Conservation (phyloP, 2,113 vertebrate species). For the Gambusia holbrooki region DNA sequence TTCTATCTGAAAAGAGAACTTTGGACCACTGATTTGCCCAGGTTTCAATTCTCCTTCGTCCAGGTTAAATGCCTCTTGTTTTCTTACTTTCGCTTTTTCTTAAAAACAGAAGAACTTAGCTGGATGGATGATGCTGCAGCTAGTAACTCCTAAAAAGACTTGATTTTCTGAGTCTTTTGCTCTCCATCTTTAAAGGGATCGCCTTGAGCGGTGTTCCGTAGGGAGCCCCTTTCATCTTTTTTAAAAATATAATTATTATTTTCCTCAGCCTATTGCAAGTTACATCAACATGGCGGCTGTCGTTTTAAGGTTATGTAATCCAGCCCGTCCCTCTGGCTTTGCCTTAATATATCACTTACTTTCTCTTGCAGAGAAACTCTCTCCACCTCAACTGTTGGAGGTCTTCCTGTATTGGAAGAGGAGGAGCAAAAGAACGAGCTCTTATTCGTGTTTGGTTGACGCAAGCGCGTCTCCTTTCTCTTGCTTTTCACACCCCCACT, state of each 20-base stretch:
- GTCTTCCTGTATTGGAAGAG: slow-evolving; percentile 11
- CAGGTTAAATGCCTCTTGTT: too few relatives aligned
- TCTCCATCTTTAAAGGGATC: background rate
- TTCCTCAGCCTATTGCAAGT: background rate
- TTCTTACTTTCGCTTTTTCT: too few relatives aligned
- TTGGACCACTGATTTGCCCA: too few relatives aligned
- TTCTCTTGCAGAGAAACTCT: background rate
- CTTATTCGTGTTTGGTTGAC: background rate
- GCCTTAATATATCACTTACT: background rate
- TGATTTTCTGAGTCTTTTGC: too few relatives aligned
- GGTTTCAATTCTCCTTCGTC: too few relatives aligned
- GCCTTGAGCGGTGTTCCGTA: background rate
- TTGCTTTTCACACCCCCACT: background rate
- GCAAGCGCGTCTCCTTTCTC: background rate
- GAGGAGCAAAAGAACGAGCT: slow-evolving; percentile 35
- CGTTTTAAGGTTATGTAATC: background rate
- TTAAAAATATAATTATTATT: background rate
- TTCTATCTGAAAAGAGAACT: too few relatives aligned
- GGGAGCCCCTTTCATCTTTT: background rate
- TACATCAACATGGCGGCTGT: accelerated
- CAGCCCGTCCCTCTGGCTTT: background rate
- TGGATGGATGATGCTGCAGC: too few relatives aligned
- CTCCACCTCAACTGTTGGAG: background rate
- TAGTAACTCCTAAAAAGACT: too few relatives aligned
- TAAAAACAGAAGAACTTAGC: too few relatives aligned